These are phyloP conservation scores for Castor canadensis DNA, from an alignment of 2,113 vertebrate species.

Conservation along the genomic window DNA sequence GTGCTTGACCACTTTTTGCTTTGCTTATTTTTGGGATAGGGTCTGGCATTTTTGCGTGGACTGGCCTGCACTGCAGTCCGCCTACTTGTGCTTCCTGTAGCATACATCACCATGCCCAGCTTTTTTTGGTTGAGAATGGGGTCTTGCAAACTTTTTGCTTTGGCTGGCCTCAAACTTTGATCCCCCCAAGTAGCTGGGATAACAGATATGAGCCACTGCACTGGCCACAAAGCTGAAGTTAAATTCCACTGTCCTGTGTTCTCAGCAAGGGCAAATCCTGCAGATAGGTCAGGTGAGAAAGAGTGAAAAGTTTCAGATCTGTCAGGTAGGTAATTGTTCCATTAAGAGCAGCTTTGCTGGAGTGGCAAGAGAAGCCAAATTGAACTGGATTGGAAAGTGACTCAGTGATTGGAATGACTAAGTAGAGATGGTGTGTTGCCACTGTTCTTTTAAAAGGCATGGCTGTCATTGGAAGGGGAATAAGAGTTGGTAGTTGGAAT, in stretches of 20 bases:
- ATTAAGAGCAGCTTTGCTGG: neutral
- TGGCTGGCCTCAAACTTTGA: too few species aligned
- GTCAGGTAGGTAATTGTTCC: neutral
- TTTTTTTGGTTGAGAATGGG: too few species aligned
- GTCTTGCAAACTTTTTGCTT: too few species aligned
- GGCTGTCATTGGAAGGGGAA: neutral
- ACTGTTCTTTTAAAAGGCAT: neutral
- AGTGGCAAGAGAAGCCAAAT: neutral
- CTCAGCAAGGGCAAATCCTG: neutral
- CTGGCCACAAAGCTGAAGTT: too few species aligned
- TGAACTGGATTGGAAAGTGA: neutral
- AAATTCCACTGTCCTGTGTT: neutral
- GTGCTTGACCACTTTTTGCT: too few species aligned
- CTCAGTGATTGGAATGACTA: neutral
- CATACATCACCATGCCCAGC: too few species aligned
- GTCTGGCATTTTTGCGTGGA: too few species aligned
- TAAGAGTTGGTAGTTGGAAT: neutral
- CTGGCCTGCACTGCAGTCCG: too few species aligned
- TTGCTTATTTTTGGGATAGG: too few species aligned
- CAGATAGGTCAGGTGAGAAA: neutral
- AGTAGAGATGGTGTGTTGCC: neutral
- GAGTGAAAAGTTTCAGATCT: neutral
- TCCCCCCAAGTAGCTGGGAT: too few species aligned
- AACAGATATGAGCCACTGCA: too few species aligned
- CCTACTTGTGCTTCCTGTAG: too few species aligned